A percentile compares a stretch with the other conserved stretches of the same genome.
These are phyloP conservation scores for Chromis chromis DNA, from an alignment of 2,797 vertebrate species.

Conservation along the genomic window DNA sequence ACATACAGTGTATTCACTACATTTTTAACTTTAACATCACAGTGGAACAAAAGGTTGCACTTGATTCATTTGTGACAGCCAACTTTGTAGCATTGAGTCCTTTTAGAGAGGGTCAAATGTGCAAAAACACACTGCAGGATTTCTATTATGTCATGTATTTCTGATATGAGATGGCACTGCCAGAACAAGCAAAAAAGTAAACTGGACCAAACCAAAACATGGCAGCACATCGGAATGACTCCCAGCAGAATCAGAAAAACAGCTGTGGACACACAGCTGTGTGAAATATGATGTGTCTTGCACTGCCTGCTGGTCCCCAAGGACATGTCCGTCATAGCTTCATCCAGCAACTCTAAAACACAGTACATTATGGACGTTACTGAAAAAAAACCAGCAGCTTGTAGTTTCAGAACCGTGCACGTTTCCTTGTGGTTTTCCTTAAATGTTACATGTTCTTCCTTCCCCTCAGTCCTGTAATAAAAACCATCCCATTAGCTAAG, in stretches of 20 bases:
- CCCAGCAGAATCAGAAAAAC: conserved; percentile 61
- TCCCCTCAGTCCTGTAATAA: conserved; percentile 59
- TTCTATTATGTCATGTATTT: conserved; percentile 46
- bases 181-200: conserved; percentile 39
- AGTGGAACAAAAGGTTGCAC: background rate
- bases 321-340: conserved; percentile 60
- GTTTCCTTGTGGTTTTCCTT: conserved; percentile 38
- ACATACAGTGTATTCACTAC: too few relatives aligned
- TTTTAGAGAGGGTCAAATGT: conserved; percentile 1
- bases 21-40: too few relatives aligned
- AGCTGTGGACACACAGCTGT: conserved; percentile 76
- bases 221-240: conserved; percentile 43
- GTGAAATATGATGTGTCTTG: conserved; percentile 63
- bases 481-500: conserved; percentile 71
- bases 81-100: background rate
- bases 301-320: conserved; percentile 47
- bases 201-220: conserved; percentile 37
- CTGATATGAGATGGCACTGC: conserved; percentile 38
- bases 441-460: conserved; percentile 47
- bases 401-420: conserved; percentile 29
- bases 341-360: conserved; percentile 43
- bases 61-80: conserved; percentile 16
- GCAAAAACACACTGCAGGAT: conserved; percentile 24
- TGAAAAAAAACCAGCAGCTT: background rate
- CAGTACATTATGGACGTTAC: conserved; percentile 24